Base-by-base conservation (phyloP, 2,888 invertebrate genomes). In the Amphipyra tragopoginis region DNA sequence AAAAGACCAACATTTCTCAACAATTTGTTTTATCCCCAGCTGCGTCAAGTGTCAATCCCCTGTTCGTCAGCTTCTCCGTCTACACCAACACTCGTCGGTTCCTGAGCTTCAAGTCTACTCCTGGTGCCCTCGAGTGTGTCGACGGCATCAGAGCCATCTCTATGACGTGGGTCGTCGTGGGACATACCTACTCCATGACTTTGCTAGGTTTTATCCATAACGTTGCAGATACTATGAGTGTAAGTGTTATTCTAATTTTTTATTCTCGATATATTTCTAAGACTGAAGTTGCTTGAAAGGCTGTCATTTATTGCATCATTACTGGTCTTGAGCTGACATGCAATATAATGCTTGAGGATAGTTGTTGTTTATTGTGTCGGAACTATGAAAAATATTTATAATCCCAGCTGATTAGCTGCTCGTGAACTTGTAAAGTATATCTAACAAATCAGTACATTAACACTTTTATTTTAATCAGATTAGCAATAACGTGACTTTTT, bases 111-210 rank as follows among this genome's bases (percentile, higher is more conserved):
- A 87, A 83, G 38, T 75, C 83, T 0, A 38, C 45, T 0, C 80
- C 88, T 5, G 88, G 87, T 1, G 82, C 92, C 0, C 65, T 95
- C 34, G 87, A 90, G 47, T 95, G 95, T 72, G 78, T 95, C 4
- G 90, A 93, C 59, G 95, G 95, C 2, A 86, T 95, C 39, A 81
- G 93, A 66, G 83, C 89, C 1, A 82, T 95, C 11, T 93, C 93
- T 33, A 93, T 94, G 90, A 66, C 93, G 67, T 95, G 95, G 95
- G 90, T 95, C 15, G 80, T 95, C 1, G 76, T 91, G 0, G 93
- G 92, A 0, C 95, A 95, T 56, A 87, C 87, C 4, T 92, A 86
- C 71, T 45, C 81, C 2, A 73, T 86, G 74, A 84, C 84, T 0
- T 29, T 89, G 21, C 56, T 86, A 1, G 82, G 77, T 0, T 84